Evolutionary conservation across 2,797 vertebrate genomes (phyloP).

Genomic region (Champsocephalus gunnari): DNA sequence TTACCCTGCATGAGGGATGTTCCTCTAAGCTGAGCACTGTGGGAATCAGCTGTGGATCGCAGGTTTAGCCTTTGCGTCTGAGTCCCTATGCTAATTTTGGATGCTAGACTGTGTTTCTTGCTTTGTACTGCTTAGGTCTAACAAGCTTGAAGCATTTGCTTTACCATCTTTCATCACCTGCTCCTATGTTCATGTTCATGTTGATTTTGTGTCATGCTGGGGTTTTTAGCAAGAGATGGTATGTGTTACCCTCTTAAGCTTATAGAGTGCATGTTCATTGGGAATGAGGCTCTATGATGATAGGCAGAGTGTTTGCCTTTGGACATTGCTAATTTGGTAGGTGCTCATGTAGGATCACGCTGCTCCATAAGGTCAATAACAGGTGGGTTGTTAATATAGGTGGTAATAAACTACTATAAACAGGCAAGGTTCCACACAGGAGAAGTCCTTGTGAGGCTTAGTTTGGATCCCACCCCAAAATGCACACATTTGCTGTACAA

Average conservation of each 20-base stretch:
- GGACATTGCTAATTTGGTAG: neutral
- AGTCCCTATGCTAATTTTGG: neutral
- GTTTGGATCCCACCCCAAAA: neutral
- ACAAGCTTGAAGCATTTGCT: constrained; percentile 4
- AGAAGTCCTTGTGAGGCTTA: neutral
- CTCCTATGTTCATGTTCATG: constrained; percentile 20
- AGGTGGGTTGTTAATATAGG: neutral
- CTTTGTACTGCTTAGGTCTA: neutral
- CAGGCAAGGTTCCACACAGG: neutral
- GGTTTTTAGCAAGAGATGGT: constrained; percentile 11
- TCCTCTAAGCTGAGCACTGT: neutral
- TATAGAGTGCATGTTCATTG: constrained; percentile 5
- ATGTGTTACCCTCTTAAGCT: constrained; percentile 1
- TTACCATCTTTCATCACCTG: neutral
- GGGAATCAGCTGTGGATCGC: neutral
- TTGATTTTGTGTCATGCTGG: constrained; percentile 38
- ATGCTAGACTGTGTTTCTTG: constrained; percentile 2
- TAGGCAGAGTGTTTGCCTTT: neutral
- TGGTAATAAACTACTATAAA: neutral
- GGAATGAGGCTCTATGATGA: constrained; percentile 9
- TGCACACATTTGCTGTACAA: neutral
- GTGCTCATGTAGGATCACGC: neutral
- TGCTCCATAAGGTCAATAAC: neutral
- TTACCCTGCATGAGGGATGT: constrained; percentile 1
- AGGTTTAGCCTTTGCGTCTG: neutral